Evolutionary conservation across 1,140 invertebrate genomes (phyloP), one percentile per base, ranked within the genome.

Genomic region (Littorina saxatilis): DNA sequence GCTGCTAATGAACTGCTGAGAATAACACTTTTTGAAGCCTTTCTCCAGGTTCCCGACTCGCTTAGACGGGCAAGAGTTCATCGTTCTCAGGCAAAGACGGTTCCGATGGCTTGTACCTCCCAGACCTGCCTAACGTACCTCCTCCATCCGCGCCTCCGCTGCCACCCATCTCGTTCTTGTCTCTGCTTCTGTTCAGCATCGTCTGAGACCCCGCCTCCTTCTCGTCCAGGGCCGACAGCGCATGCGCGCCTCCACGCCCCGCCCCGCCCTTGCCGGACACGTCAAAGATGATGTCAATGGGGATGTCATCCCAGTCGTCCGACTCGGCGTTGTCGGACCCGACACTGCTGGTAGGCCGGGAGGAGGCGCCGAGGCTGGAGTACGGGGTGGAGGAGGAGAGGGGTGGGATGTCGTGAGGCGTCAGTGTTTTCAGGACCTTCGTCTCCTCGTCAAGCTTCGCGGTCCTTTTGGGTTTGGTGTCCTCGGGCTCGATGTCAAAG

Each of bases 401-500:
- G 37, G 39, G 70, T 0, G 40, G 70, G 29, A 32, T 39, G 39
- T 73, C 4, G n/a, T 3, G 37, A 40, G 39, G 37, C 2, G 11
- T 43, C 4, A 1, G 11, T 0, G 40, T n/a, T 27, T 39, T 29
- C 1, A n/a, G 23, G 13, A 17, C 40, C 0, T 37, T 43, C 13
- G 70, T n/a, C 11, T 72, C 40, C 29, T 43, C 32, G 68, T 73
- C 70, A 17, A 39, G 70, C 39, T 40, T 40, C 17, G 37, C 13
- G 66, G 66, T 27, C 23, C 70, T 73, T 23, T 29, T 61, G 5
- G 58, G 5, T 7, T 23, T 4, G 7, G 58, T 5, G 23, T 11
- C 58, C 20, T 61, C 58, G 20, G 80, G 79, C 0, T 81, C 73
- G n/a, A 90, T 82, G 76, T 90, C 89, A 20, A 61, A 68, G 7